Base-by-base conservation (phyloP, 2,113 vertebrate genomes). In the Myotis yumanensis region DNA sequence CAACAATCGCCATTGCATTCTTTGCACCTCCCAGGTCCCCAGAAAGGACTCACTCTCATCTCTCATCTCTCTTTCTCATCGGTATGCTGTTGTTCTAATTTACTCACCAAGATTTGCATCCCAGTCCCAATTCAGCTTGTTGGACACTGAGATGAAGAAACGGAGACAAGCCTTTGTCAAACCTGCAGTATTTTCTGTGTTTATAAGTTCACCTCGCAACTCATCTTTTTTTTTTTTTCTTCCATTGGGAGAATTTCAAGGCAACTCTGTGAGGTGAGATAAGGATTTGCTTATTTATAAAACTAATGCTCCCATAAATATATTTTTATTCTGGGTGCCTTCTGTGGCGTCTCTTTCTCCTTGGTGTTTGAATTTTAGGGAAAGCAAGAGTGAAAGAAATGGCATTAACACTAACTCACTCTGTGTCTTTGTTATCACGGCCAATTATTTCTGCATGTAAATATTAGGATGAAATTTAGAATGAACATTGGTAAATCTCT, bases 211-310 rank as follows among this genome's bases (percentile, higher is more conserved):
- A 51, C 8, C 20, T 91, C 22, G 87, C 54, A 32, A 30, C 23
- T 94, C 11, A 18, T 32, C 79, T 17, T 51, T 22, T 71, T 32
- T 48, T 25, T 40, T 69, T 8, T 68, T 17, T 62, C 37, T 86
- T 75, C 30, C 11, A 52, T 82, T 43, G 57, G 86, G 52, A 87
- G 20, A 72, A 18, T 86, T 96, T 94, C 68, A 75, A 93, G 64
- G 77, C 37, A 86, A 81, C 57, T 91, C 37, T 88, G 9, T 46
- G 17, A 76, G 35, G 20, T 4, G 32, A 82, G 37, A 86, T 86
- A 83, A 93, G 17, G 20, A 72, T 88, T 86, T 94, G 95, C 37
- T 73, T 85, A n/a, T 94, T 84, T 82, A 93, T 94, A 90, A 89
- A 80, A 93, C 17, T 52, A 92, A 73, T 69, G 32, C 12, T 89